A percentile compares a stretch with the other conserved stretches of the same genome.
These are phyloP conservation scores for Platysternon megacephalum DNA, from an alignment of 2,113 vertebrate genomes.

Conservation along the genomic window DNA sequence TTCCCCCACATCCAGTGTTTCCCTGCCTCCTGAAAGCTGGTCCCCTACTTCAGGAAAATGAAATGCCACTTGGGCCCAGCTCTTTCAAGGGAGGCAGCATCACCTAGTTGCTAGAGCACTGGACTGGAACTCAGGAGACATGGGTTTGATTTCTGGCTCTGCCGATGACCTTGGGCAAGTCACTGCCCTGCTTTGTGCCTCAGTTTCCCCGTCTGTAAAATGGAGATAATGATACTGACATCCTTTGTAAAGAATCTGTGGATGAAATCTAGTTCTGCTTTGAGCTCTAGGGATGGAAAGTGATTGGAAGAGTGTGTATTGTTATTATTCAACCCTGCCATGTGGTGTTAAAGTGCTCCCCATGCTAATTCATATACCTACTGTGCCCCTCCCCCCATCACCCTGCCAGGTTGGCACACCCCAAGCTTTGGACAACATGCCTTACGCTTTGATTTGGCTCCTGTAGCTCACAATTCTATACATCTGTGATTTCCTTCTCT, in stretches of 20 bases:
- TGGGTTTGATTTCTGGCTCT: not conserved
- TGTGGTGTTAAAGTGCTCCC: not conserved
- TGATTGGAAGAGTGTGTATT: not conserved
- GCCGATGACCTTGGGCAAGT: not conserved
- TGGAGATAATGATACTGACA: not conserved
- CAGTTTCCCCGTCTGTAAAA: not conserved
- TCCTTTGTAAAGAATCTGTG: not conserved
- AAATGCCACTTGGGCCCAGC: too few relatives aligned
- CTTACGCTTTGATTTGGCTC: not conserved
- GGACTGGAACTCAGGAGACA: not conserved
- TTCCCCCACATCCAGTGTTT: not conserved
- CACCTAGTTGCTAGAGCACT: not conserved
- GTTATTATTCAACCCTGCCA: not conserved
- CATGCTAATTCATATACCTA: not conserved
- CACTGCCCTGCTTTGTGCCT: not conserved
- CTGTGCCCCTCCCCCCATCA: not conserved
- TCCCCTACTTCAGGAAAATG: not conserved
- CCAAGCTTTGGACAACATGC: not conserved
- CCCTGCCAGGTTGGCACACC: not conserved
- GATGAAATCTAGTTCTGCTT: not conserved
- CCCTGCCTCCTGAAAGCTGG: not conserved
- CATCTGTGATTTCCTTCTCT: not conserved
- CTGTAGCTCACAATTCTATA: not conserved
- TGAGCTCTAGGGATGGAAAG: not conserved
- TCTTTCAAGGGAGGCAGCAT: not conserved